Conservation (phyloP, 1,140 invertebrate species). For the Aricia agestis region DNA sequence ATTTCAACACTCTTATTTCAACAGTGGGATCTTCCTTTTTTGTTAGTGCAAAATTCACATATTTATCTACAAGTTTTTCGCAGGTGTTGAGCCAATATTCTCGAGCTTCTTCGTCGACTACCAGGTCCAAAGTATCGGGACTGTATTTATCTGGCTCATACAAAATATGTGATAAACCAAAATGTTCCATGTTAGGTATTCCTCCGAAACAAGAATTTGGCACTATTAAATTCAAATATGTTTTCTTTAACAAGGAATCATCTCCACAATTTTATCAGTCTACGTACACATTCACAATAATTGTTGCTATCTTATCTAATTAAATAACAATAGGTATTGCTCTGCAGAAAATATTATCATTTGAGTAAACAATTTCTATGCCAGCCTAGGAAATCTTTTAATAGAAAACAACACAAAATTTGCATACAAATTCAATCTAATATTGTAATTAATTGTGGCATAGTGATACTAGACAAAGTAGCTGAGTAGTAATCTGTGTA, state of each 20-base stretch:
- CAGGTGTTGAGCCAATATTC: slow-evolving; percentile 96
- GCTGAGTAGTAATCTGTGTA: too few species aligned
- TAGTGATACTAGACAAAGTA: too few species aligned
- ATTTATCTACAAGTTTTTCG: slow-evolving; percentile 87
- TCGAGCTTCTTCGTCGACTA: slow-evolving; percentile 89
- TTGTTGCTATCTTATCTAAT: slow-evolving; percentile 20
- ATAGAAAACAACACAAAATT: too few species aligned
- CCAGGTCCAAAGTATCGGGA: slow-evolving; percentile 93
- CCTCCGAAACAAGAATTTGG: slow-evolving; percentile 15
- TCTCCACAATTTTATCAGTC: slow-evolving; percentile 63
- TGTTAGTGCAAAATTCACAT: slow-evolving; percentile 84
- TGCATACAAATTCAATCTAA: too few species aligned
- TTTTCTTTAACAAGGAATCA: slow-evolving; percentile 42
- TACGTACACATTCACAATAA: slow-evolving; percentile 27
- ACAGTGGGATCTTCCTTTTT: slow-evolving; percentile 88
- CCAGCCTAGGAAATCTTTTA: neutral
- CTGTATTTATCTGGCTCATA: slow-evolving; percentile 80
- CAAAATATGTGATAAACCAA: slow-evolving; percentile 63
- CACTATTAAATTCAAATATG: slow-evolving; percentile 25
- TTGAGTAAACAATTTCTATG: neutral
- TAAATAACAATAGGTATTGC: neutral
- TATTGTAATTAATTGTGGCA: too few species aligned
- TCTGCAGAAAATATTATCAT: neutral
- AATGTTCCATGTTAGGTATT: slow-evolving; percentile 62
- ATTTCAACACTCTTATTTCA: slow-evolving; percentile 85